These are phyloP conservation scores for Colostygia pectinataria DNA, from an alignment of 2,888 invertebrate genomes.

Conservation along the genomic window DNA sequence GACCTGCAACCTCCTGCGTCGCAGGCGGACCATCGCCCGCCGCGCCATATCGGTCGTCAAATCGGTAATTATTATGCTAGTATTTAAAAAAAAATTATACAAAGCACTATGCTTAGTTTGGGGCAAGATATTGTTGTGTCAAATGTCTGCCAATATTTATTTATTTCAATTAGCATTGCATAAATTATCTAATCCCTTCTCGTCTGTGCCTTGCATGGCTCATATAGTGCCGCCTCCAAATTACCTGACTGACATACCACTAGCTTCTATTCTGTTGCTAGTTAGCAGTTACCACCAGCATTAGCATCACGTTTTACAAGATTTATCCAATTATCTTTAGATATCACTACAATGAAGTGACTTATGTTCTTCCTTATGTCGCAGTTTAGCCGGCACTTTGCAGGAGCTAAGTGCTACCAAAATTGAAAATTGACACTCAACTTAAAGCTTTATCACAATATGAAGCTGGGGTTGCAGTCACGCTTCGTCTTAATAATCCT, in stretches of 20 bases:
- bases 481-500: neutral
- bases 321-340: conserved; percentile 25
- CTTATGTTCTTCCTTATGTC: no score
- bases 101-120: no score
- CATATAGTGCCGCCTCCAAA: conserved; percentile 53
- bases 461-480: neutral
- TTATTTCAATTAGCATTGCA: no score
- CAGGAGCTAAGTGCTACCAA: conserved; percentile 8
- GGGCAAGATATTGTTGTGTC: no score
- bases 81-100: no score
- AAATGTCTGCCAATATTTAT: no score
- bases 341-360: conserved; percentile 12
- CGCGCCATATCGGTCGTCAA: no score
- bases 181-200: conserved; percentile 5
- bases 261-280: conserved; percentile 59
- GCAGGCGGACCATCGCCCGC: no score
- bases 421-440: conserved; percentile 12
- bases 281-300: conserved; percentile 54
- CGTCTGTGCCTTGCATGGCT: conserved; percentile 35
- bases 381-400: no score
- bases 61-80: no score
- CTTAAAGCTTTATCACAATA: neutral
- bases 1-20: no score
- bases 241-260: conserved; percentile 66
- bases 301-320: conserved; percentile 52